Evolutionary conservation across 2,888 invertebrate species (phyloP), one percentile per base, ranked within the genome.

Genomic region (Acheta domesticus): DNA sequence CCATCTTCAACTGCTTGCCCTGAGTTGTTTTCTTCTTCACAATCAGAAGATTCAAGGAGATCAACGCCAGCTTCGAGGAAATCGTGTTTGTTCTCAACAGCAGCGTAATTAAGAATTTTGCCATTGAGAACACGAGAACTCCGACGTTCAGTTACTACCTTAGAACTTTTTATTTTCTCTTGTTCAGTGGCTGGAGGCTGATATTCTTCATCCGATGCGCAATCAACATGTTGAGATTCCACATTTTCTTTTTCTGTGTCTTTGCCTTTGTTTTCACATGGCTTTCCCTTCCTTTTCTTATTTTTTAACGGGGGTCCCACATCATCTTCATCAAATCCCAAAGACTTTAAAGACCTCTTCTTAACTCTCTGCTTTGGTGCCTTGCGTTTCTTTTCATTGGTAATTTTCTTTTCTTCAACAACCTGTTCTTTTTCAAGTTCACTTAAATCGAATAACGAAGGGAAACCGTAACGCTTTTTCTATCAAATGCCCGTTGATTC

Each of bases 401-500:
- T n/a, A 62, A 16, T 62, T 16, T 62, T n/a, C 62, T 62, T 62
- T 19, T 19, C 62, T n/a, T 62, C n/a, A 16, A 75, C 11, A 49
- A 49, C 11, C 82, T 88, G 86, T 84, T 92, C 91, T 78, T 89
- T 87, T 83, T 91, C 88, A 21, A 93, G 86, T 75, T 89, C 89
- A 49, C 89, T 89, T 74, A 91, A 89, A 87, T 95, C 92, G 87
- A 94, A 95, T 48, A 90, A 89, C 73, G 91, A 90, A 0, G 92
- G 92, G 82, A 92, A n/a, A 90, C 16, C 91, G 89, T 2, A 96
- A 86, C 0, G 95, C 95, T 84, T 92, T 93, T 85, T 95, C 94
- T 8, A 96, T 90, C 80, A 94, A 89, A 3, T 87, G 86, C n/a
- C 89, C 87, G 87, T 96, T 95, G 1, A 91, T 86, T 85, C 91